Conservation (phyloP, 1,140 invertebrate genomes). For the Brachionus sp. region DNA sequence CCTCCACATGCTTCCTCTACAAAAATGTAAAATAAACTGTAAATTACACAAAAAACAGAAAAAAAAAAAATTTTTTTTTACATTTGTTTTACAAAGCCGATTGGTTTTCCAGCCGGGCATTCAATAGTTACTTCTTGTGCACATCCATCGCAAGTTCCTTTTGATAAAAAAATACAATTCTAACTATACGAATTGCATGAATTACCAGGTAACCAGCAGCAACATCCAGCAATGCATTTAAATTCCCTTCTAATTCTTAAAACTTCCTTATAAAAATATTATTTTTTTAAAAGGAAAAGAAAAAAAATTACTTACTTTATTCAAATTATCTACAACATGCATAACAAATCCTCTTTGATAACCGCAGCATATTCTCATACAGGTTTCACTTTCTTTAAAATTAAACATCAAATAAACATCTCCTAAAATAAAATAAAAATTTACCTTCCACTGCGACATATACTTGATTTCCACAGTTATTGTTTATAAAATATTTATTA, state of each 20-base stretch:
- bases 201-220: conserved; percentile 11
- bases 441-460: conserved; percentile 57
- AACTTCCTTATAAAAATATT: conserved; percentile 50
- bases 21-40: not conserved
- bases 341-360: conserved; percentile 68
- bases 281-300: not conserved
- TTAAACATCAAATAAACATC: not conserved
- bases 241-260: conserved; percentile 51
- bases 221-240: conserved; percentile 50
- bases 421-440: not conserved
- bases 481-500: conserved; percentile 66
- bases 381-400: conserved; percentile 69
- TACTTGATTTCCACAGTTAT: conserved; percentile 54
- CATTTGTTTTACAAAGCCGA: conserved; percentile 47
- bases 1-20: conserved; percentile 35
- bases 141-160: conserved; percentile 40
- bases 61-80: not conserved
- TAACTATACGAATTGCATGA: not conserved
- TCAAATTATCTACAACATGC: conserved; percentile 16
- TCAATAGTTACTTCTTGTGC: conserved; percentile 45
- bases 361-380: conserved; percentile 74
- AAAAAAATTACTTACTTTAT: not conserved
- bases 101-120: conserved; percentile 36
- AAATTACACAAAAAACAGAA: not conserved
- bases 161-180: not conserved